Percentiles rank a stretch among this genome's conserved stretches.
Conservation (phyloP, 92 coral and sea anemone species). For the Bergia sp. region DNA sequence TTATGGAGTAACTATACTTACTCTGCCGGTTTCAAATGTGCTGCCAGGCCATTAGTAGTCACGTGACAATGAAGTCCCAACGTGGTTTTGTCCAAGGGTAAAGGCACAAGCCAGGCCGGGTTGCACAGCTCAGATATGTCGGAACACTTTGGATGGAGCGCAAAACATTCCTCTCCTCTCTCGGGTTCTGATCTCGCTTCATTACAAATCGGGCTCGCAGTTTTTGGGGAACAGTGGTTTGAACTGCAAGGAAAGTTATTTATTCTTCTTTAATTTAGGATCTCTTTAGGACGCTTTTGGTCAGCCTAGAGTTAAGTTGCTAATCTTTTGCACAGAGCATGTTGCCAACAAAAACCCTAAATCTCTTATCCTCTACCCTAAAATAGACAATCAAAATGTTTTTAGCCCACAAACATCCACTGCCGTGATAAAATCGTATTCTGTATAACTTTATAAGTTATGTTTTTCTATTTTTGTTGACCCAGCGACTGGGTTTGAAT, state of each 20-base stretch:
- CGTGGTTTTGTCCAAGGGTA: slow-evolving; percentile 54
- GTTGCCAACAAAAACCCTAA: too few relatives aligned
- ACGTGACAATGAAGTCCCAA: slow-evolving; percentile 57
- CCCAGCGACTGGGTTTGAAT: too few relatives aligned
- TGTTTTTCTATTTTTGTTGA: too few relatives aligned
- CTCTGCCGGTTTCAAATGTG: slow-evolving; percentile 57
- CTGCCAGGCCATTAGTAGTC: slow-evolving; percentile 66
- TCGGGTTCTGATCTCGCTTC: background rate
- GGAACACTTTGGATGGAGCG: slow-evolving; percentile 36
- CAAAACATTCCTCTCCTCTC: slow-evolving; percentile 11
- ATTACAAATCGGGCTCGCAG: background rate
- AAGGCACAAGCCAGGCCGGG: slow-evolving; percentile 92
- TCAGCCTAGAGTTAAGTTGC: background rate
- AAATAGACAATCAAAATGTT: too few relatives aligned
- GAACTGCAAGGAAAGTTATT: background rate
- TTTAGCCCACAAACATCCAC: too few relatives aligned
- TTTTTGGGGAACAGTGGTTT: background rate
- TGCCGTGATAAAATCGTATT: too few relatives aligned
- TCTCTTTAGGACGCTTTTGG: background rate
- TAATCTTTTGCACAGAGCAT: too few relatives aligned
- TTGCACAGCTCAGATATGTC: slow-evolving; percentile 63
- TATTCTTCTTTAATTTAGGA: background rate
- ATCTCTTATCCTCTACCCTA: too few relatives aligned
- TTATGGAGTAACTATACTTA: background rate
- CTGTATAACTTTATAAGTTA: too few relatives aligned